phyloP scores from a whole-genome alignment of 2,888 invertebrate species.

The Ecliptopera silaceata region DNA sequence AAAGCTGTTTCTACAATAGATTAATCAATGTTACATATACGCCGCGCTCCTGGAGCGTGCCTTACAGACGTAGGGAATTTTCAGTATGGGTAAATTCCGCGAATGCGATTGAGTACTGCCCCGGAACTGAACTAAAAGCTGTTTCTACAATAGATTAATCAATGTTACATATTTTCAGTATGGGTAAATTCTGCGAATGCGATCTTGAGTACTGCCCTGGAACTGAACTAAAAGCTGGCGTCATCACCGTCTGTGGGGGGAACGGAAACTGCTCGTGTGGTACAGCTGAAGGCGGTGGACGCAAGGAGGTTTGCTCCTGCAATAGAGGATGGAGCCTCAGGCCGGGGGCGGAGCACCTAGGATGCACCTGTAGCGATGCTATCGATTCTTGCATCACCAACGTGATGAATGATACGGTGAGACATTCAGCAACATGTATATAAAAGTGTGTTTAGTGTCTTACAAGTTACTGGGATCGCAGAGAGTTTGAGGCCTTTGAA shows the following conservation, averaged over 20 bases:
- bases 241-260: slow-evolving; percentile 53
- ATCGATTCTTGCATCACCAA: slow-evolving; percentile 2
- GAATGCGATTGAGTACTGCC: no score
- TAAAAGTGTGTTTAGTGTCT: no score
- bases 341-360: background rate
- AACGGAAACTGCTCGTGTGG: slow-evolving; percentile 79
- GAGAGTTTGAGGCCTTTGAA: slow-evolving; percentile 90
- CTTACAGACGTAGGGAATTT: no score
- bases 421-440: no score
- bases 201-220: slow-evolving; percentile 42
- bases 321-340: slow-evolving; percentile 49
- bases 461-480: slow-evolving; percentile 87
- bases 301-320: slow-evolving; percentile 71
- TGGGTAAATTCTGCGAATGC: slow-evolving; percentile 46
- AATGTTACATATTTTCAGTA: slow-evolving; percentile 3
- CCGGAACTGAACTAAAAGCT: no score
- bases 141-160: no score
- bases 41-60: no score
- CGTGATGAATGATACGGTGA: background rate
- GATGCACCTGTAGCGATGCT: slow-evolving; percentile 1
- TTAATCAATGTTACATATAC: no score
- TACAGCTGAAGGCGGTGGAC: background rate
- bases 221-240: slow-evolving; percentile 29
- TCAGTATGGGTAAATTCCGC: no score
- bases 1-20: no score